A percentile compares a stretch with the other conserved stretches of the same genome.
Conservation (phyloP, 30 jellyfish, hydroid and myxozoan species). For the Hydra vulgaris region DNA sequence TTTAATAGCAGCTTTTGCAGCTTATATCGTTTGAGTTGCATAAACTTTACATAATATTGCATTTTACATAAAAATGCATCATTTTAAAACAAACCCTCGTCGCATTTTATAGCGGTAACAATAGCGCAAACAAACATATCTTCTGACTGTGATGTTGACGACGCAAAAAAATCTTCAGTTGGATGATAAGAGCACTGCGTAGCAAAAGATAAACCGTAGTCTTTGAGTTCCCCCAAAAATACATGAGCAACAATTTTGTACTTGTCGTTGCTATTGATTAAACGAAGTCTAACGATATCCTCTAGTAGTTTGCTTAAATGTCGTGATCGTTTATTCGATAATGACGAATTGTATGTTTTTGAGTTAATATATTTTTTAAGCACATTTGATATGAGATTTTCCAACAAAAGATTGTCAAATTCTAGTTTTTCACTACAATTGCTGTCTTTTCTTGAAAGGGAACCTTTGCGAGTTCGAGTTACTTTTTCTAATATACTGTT, state of each 20-base stretch:
- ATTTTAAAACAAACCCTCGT: not conserved
- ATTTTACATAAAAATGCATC: too few relatives aligned
- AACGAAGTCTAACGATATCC: conserved; percentile 38
- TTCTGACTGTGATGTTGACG: conserved; percentile 74
- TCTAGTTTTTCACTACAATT: not conserved
- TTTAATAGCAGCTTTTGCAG: too few relatives aligned
- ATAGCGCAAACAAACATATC: conserved; percentile 67
- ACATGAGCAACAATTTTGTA: conserved; percentile 58
- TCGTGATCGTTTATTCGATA: conserved; percentile 53
- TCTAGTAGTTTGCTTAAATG: conserved; percentile 48
- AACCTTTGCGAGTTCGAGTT: not conserved
- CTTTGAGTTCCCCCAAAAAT: conserved; percentile 65
- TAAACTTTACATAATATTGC: too few relatives aligned
- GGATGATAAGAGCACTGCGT: conserved; percentile 93
- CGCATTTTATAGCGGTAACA: conserved; percentile 21
- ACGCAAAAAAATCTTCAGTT: conserved; percentile 61
- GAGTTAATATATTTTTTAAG: conserved; percentile 8
- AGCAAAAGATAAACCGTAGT: conserved; percentile 78
- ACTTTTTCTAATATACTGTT: not conserved
- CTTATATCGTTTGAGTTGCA: too few relatives aligned
- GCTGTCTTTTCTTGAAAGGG: not conserved
- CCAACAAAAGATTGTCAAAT: conserved; percentile 13
- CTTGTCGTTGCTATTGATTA: conserved; percentile 13
- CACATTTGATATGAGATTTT: conserved; percentile 1
- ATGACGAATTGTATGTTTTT: conserved; percentile 29